These are phyloP conservation scores for Actinemys pallida DNA, from an alignment of 2,113 vertebrate species.

Conservation along the genomic window DNA sequence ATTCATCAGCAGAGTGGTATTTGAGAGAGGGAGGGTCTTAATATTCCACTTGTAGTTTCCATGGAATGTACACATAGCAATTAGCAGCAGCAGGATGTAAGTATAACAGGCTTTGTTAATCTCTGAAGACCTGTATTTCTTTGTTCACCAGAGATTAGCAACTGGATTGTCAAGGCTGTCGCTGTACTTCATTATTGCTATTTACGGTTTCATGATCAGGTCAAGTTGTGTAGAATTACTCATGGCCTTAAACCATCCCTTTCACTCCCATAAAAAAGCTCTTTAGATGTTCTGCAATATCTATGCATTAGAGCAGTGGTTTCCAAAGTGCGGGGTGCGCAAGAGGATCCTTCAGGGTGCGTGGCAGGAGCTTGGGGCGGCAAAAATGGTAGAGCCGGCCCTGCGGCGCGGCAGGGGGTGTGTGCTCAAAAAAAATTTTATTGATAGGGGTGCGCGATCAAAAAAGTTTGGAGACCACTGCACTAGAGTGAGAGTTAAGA, in stretches of 20 bases:
- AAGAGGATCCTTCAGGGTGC: too few relatives aligned
- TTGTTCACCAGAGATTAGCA: neutral
- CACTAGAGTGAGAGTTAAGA: neutral
- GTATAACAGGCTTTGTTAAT: neutral
- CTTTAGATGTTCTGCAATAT: neutral
- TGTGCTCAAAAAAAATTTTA: too few relatives aligned
- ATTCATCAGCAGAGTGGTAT: neutral
- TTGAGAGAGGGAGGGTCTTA: neutral
- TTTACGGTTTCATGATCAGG: neutral
- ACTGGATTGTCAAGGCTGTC: neutral
- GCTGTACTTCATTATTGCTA: neutral
- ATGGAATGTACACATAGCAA: neutral
- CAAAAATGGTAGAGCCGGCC: too few relatives aligned
- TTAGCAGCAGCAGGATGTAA: neutral
- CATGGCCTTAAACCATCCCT: neutral
- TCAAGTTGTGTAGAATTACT: neutral
- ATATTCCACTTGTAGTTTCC: neutral
- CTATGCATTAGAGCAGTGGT: neutral
- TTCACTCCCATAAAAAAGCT: neutral
- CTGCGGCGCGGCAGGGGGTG: too few relatives aligned
- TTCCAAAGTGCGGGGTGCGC: too few relatives aligned
- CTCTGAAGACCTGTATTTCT: neutral
- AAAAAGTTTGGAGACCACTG: too few relatives aligned
- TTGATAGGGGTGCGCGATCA: too few relatives aligned
- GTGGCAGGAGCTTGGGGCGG: too few relatives aligned